Evolutionary conservation across 2,888 invertebrate species (phyloP).

Genomic region (Trachelus tabidus): DNA sequence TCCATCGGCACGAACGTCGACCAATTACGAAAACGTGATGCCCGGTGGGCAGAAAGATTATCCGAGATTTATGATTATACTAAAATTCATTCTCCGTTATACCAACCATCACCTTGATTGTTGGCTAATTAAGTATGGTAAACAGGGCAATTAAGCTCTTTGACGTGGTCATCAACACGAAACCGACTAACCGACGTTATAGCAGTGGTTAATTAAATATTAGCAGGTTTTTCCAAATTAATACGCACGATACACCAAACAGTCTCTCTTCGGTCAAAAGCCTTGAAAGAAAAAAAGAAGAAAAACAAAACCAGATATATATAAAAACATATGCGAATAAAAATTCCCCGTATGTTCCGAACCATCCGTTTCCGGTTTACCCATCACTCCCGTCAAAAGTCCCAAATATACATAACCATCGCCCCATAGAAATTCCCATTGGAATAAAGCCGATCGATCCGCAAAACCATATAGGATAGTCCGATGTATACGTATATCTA

Average conservation of each 20-base stretch:
- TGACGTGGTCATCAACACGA: slow-evolving; percentile 25
- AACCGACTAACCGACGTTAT: slow-evolving; percentile 4
- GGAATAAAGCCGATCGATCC: neutral
- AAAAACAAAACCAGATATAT: no score
- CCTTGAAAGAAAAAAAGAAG: neutral
- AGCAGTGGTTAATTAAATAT: neutral
- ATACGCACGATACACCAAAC: neutral
- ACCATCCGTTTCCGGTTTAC: neutral
- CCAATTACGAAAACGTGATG: slow-evolving; percentile 24
- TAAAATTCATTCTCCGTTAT: slow-evolving; percentile 39
- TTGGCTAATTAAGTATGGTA: slow-evolving; percentile 37
- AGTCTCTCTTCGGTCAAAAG: neutral
- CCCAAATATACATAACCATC: neutral
- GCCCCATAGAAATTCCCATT: neutral
- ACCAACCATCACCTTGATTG: slow-evolving; percentile 32
- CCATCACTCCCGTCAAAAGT: neutral
- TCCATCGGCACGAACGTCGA: slow-evolving; percentile 10
- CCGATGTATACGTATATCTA: neutral
- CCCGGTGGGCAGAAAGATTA: slow-evolving; percentile 27
- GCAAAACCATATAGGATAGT: neutral
- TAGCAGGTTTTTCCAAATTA: neutral
- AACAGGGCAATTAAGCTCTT: slow-evolving; percentile 33
- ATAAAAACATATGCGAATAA: neutral
- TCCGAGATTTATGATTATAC: slow-evolving; percentile 37
- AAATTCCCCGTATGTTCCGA: neutral